Evolutionary conservation across 92 coral and sea anemone species (phyloP).

Genomic region (Phenganax stokvisi): DNA sequence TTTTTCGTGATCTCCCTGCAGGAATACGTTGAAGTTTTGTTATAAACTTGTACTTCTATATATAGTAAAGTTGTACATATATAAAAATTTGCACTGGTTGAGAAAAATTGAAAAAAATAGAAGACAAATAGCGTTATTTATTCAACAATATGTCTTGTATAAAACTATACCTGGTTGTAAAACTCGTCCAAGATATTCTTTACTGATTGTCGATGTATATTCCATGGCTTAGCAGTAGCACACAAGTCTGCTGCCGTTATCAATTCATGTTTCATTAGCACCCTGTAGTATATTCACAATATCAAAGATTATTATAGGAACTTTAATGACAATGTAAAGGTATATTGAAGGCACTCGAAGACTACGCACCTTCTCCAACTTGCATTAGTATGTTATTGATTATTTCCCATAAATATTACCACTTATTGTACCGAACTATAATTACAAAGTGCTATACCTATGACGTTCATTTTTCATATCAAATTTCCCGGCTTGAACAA

Average conservation of each 20-base stretch:
- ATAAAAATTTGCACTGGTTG: no score
- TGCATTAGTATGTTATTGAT: no score
- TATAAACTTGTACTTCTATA: not conserved
- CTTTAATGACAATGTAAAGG: no score
- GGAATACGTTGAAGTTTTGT: not conserved
- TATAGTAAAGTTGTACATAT: no score
- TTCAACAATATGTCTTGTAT: not conserved
- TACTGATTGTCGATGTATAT: constrained; percentile 67
- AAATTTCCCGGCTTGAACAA: constrained; percentile 54
- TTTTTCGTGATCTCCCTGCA: constrained; percentile 91
- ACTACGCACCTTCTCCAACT: no score
- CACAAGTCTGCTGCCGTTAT: constrained; percentile 93
- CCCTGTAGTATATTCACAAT: constrained; percentile 29
- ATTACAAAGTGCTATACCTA: constrained; percentile 47
- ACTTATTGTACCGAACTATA: not conserved
- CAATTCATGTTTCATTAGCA: constrained; percentile 60
- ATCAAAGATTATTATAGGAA: no score
- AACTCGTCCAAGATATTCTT: constrained; percentile 88
- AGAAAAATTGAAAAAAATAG: no score
- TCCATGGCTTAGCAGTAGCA: constrained; percentile 84
- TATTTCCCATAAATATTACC: no score
- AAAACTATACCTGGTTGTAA: constrained; percentile 67
- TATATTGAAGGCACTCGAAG: no score
- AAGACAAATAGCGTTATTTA: no score
- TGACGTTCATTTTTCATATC: constrained; percentile 64